A percentile compares a stretch with the other conserved stretches of the same genome.
phyloP scores from a whole-genome alignment of 2,888 invertebrate species.

The Eremobia ochroleuca region DNA sequence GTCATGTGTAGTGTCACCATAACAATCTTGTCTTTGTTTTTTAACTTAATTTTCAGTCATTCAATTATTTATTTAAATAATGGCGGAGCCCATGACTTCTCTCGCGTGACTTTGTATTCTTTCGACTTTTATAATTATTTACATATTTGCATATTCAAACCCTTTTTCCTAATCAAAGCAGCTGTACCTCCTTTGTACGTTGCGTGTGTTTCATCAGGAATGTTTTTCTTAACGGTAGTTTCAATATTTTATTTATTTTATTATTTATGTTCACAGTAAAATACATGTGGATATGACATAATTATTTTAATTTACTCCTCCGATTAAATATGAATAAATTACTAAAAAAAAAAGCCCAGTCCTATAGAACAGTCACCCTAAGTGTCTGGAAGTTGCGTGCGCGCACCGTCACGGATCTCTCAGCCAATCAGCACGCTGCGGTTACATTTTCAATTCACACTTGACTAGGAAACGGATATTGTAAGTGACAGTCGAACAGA shows the following conservation, averaged over 20 bases:
- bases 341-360: slow-evolving; percentile 17
- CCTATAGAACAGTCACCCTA: slow-evolving; percentile 32
- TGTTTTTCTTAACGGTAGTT: neutral
- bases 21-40: neutral
- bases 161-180: neutral
- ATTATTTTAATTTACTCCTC: neutral
- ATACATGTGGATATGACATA: no score
- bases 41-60: neutral
- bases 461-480: slow-evolving; percentile 57
- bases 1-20: neutral
- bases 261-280: no score
- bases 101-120: neutral
- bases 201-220: neutral
- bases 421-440: slow-evolving; percentile 58
- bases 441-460: slow-evolving; percentile 65
- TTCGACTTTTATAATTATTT: neutral
- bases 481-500: slow-evolving; percentile 60
- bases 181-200: neutral
- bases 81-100: neutral
- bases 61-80: neutral
- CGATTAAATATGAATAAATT: slow-evolving; percentile 21
- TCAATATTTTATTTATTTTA: slow-evolving; percentile 22
- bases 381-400: slow-evolving; percentile 38
- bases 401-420: slow-evolving; percentile 34
- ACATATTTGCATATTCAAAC: neutral